phyloP scores from a whole-genome alignment of 1,140 invertebrate species.

The Megathymus violae region DNA sequence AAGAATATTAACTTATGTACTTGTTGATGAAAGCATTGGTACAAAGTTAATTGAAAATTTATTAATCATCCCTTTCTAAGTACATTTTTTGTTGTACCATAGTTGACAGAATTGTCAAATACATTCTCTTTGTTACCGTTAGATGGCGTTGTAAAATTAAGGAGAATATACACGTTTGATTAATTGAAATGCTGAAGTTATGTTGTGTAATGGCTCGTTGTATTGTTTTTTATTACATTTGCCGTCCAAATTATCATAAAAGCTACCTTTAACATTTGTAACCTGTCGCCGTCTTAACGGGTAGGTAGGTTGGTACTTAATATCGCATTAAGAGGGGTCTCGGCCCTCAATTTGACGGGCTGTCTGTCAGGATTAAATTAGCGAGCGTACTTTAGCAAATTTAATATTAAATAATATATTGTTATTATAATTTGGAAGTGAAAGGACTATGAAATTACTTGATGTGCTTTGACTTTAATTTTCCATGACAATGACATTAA shows the following conservation, averaged over 20 bases:
- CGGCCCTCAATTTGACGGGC: conserved; percentile 14
- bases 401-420: conserved; percentile 9
- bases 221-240: neutral
- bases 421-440: conserved; percentile 10
- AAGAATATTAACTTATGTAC: no score
- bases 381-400: conserved; percentile 11
- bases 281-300: neutral
- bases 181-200: no score
- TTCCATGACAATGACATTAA: no score
- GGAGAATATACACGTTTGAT: no score
- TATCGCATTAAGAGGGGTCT: conserved; percentile 2
- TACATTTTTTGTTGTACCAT: no score
- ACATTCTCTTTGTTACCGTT: neutral
- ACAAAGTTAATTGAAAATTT: no score
- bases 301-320: conserved; percentile 5
- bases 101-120: neutral
- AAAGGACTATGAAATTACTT: neutral
- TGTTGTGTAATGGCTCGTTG: no score
- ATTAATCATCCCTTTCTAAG: no score
- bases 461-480: no score
- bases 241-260: neutral
- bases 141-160: neutral
- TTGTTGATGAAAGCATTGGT: no score
- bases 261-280: neutral
- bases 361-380: conserved; percentile 30